Base-by-base conservation (phyloP, 1,140 invertebrate genomes). In the Samia ricini region DNA sequence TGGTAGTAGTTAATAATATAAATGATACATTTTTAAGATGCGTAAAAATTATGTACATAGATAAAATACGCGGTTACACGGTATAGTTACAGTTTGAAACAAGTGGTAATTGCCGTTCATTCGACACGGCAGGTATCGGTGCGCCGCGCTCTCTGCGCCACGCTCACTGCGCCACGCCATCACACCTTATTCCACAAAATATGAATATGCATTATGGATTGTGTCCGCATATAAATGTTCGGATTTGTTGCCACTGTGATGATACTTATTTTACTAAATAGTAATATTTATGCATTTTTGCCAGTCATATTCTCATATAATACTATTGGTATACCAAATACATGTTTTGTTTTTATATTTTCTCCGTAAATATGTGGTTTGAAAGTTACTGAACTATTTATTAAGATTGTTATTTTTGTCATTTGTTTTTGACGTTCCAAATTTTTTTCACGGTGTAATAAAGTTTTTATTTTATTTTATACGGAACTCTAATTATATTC, bases 31-130 rank as follows among this genome's bases (percentile, higher is more conserved):
- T 48, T 49, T 66, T 71, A 71, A 71, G 60, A 69, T 24, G 60
- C 75, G 71, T 81, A 64, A 76, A 81, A 81, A 70, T 67, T 76
- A 81, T 79, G 74, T 64, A 64, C 69, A 74, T 75, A 72, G 20
- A 52, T 69, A 63, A 59, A 61, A 22, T 50, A 29, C 1, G 26
- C 50, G 21, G 57, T 56, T 56, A 63, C 63, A 61, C 66, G 64
- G 67, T 67, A 70, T 75, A 21, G 21, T 24, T 55, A 23, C 4
- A 22, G 22, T n/a, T 79, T 79, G 77, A 42, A 42, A 42, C 33
- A 42, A 81, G 71, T 61, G 71, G 66, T 74, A 74, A 82, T 85
- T 76, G 78, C 68, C 74, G 66, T 49, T 49, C 56, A 78, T 85
- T 83, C 67, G 81, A 69, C 66, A 71, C 77, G 81, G 63, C 57